Conservation (phyloP, 2,797 vertebrate species). For the Okamejei kenojei region DNA sequence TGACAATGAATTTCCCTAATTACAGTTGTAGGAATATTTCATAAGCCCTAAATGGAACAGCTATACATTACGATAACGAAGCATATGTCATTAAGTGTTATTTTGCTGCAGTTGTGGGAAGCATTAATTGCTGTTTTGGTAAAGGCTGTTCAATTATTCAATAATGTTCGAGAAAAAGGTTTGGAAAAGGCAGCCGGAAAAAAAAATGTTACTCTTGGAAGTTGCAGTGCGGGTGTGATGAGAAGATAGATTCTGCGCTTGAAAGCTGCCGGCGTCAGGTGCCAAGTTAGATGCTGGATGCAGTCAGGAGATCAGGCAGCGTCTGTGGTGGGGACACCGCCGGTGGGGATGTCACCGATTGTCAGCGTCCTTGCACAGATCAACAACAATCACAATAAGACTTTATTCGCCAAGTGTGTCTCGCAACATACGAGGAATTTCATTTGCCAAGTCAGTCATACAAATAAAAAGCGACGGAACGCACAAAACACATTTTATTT, state of each 20-base stretch:
- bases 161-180: background rate
- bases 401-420: no score
- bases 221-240: background rate
- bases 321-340: background rate
- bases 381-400: no score
- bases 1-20: conserved; percentile 21
- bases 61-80: conserved; percentile 14
- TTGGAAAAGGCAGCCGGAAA: background rate
- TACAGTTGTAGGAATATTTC: conserved; percentile 20
- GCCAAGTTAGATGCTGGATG: no score
- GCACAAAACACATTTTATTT: no score
- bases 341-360: background rate
- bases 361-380: background rate
- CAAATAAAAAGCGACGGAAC: no score
- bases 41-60: conserved; percentile 30
- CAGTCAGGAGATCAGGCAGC: no score
- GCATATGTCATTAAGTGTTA: conserved; percentile 16
- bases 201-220: background rate
- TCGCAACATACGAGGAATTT: no score
- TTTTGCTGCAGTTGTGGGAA: conserved; percentile 29
- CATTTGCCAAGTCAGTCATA: no score
- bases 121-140: conserved; percentile 37
- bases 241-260: background rate
- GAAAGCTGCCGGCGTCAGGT: background rate
- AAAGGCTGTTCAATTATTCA: conserved; percentile 30